Conservation (phyloP, 2,113 vertebrate genomes). For the Aramus guarauna region DNA sequence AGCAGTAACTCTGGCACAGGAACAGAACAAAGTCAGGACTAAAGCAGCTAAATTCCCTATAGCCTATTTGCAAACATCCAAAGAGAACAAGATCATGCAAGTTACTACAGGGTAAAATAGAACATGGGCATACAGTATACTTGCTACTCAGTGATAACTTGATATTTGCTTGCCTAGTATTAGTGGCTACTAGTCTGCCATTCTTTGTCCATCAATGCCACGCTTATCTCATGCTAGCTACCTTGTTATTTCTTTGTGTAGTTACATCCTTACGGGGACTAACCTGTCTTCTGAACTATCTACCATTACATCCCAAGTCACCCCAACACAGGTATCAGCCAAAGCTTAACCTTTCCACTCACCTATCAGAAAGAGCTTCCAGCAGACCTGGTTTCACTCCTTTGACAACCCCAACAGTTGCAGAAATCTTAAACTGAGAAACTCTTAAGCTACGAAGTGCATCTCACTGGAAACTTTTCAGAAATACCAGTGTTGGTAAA, state of each 20-base stretch:
- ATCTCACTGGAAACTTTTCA: background rate
- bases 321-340: background rate
- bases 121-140: rapidly evolving
- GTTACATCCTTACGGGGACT: background rate
- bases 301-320: background rate
- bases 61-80: background rate
- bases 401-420: background rate
- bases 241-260: background rate
- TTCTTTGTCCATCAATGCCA: background rate
- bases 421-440: background rate
- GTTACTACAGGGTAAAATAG: background rate
- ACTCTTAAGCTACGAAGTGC: background rate
- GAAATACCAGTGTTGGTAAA: background rate
- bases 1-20: background rate
- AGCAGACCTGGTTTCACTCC: background rate
- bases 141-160: background rate
- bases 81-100: background rate
- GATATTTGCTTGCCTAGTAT: background rate
- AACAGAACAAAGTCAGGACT: background rate
- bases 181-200: background rate
- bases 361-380: background rate
- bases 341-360: background rate
- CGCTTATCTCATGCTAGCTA: background rate
- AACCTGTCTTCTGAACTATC: background rate
- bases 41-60: background rate